These are phyloP conservation scores for Cervus canadensis DNA, from an alignment of 2,113 vertebrate genomes.

Conservation along the genomic window DNA sequence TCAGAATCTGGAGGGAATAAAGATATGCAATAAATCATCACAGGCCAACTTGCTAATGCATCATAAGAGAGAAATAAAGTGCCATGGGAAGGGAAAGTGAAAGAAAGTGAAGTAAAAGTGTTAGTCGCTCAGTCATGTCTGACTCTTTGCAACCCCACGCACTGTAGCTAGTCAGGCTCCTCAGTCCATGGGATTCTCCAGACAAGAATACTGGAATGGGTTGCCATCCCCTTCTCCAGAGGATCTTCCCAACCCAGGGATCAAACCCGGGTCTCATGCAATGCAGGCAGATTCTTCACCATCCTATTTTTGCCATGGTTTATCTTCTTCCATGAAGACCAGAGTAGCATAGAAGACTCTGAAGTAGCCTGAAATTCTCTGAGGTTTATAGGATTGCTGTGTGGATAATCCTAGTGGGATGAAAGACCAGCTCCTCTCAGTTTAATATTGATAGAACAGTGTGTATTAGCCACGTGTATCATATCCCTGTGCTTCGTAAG, in stretches of 20 bases:
- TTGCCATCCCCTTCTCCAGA: background rate
- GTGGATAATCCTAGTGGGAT: background rate
- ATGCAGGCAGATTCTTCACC: background rate
- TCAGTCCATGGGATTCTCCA: background rate
- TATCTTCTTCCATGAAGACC: background rate
- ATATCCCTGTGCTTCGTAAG: background rate
- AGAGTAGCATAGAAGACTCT: background rate
- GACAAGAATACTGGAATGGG: background rate
- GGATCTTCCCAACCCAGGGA: background rate
- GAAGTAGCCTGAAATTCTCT: background rate
- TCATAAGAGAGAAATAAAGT: background rate
- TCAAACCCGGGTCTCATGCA: background rate
- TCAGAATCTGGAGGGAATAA: background rate
- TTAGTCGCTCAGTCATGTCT: background rate
- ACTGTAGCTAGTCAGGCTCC: background rate
- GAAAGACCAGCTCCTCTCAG: background rate
- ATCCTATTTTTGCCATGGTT: background rate
- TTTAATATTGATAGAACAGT: background rate
- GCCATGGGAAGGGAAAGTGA: background rate
- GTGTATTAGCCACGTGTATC: background rate
- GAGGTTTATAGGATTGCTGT: background rate
- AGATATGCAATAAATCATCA: background rate
- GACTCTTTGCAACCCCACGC: background rate
- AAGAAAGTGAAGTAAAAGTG: background rate
- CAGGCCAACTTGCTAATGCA: background rate